A percentile compares a stretch with the other conserved stretches of the same genome.
Evolutionary conservation across 64 coral and sea anemone genomes (phyloP).

Genomic region (Dendronephthya gigantea): DNA sequence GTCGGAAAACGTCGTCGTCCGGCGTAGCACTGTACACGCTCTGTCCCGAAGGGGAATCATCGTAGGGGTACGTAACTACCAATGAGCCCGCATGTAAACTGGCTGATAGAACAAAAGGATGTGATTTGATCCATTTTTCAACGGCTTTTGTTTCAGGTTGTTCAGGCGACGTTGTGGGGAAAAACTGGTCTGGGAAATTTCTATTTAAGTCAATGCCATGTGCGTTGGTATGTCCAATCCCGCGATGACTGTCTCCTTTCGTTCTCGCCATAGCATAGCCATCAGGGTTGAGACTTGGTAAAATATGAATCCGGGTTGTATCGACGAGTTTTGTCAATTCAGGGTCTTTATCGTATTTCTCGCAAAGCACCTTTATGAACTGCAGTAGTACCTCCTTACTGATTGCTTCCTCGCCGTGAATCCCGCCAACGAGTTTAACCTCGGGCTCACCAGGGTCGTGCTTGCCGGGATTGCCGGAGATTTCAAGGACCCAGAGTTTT

Average conservation of each 20-base stretch:
- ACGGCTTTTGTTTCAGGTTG: constrained; percentile 64
- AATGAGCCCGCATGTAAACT: constrained; percentile 81
- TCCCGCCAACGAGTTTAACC: constrained; percentile 69
- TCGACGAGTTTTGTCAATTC: constrained; percentile 57
- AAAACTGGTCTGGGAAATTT: constrained; percentile 97
- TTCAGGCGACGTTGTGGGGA: constrained; percentile 70
- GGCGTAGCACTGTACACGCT: constrained; percentile 92
- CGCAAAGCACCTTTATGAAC: constrained; percentile 65
- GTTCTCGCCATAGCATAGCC: constrained; percentile 74
- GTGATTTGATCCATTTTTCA: constrained; percentile 74
- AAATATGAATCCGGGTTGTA: constrained; percentile 69
- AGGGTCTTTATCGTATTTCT: constrained; percentile 57
- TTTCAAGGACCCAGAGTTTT: constrained; percentile 87
- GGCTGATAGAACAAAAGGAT: constrained; percentile 80
- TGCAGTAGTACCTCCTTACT: constrained; percentile 69
- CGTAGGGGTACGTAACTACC: constrained; percentile 83
- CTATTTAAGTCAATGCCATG: constrained; percentile 81
- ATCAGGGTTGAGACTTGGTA: constrained; percentile 86
- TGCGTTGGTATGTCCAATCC: constrained; percentile 75
- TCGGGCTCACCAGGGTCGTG: constrained; percentile 81
- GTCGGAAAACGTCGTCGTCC: constrained; percentile 91
- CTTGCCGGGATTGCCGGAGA: constrained; percentile 56
- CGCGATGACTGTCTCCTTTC: constrained; percentile 28
- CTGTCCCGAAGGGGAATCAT: constrained; percentile 91
- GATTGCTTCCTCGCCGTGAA: constrained; percentile 80